Evolutionary conservation across 2,888 invertebrate species (phyloP), one percentile per base, ranked within the genome.

Genomic region (Sarcophaga rosellei): DNA sequence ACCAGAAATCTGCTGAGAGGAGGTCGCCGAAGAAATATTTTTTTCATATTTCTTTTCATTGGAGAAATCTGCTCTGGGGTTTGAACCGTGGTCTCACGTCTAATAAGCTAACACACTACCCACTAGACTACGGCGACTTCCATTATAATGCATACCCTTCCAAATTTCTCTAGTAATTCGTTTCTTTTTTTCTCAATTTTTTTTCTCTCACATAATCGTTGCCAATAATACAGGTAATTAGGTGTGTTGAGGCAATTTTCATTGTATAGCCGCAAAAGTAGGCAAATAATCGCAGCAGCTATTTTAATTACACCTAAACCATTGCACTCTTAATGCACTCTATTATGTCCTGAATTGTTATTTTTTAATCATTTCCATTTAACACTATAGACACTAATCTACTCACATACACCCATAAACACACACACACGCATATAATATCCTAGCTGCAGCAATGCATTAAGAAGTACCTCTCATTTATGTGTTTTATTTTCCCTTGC

Each of bases 261-360:
- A 63, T 70, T 79, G 61, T 61, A 59, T 6, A 78, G 89, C 89
- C 89, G 35, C 89, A 90, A 89, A 90, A 90, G 90, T 85, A 88
- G 88, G 82, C 87, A 88, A 89, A 88, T 88, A 88, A 84, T 81
- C 53, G 17, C 17, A 35, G 6, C 66, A 84, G 84, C 81, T 45
- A 81, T 84, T 84, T 86, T 78, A 86, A 86, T 86, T 86, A 78
- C 78, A 78, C 84, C 86, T 86, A 85, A 87, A 87, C 72, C 79
- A 82, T 72, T 82, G 76, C 80, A 80, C 79, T 87, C 68, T 73
- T 35, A 35, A 35, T 53, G 53, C 53, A 65, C 66, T 79, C 81
- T 81, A 61, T 35, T 61, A 53, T 53, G 47, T 20, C 44, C 6
- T 47, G 12, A 23, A 70, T 72, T 73, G 17, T 35, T 15, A 44